Percentiles rank a stretch among this genome's conserved stretches.
Evolutionary conservation across 2,888 invertebrate genomes (phyloP).

Genomic region (Latrodectus hesperus): DNA sequence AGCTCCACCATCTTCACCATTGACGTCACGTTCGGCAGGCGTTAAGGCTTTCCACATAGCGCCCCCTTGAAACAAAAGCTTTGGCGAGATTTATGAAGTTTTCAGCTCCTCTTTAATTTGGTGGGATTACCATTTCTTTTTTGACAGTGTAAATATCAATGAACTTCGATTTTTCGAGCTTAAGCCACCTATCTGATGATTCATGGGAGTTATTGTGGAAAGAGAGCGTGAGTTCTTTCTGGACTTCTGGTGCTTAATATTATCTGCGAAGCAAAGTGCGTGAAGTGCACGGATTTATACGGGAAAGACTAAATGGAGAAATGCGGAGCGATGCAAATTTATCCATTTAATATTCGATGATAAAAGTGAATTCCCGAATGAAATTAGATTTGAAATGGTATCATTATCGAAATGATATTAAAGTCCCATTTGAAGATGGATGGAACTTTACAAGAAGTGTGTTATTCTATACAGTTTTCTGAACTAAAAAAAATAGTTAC

Average conservation of each 20-base stretch:
- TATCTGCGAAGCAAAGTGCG: background rate
- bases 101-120: slow-evolving; percentile 44
- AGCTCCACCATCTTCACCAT: slow-evolving; percentile 16
- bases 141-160: slow-evolving; percentile 47
- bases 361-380: background rate
- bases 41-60: slow-evolving; percentile 1
- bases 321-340: background rate
- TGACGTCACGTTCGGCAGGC: slow-evolving; percentile 27
- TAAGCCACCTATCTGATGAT: slow-evolving; percentile 27
- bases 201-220: slow-evolving; percentile 9
- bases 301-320: background rate
- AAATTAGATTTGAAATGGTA: background rate
- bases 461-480: too few species aligned
- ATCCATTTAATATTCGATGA: background rate
- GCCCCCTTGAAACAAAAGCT: slow-evolving; percentile 32
- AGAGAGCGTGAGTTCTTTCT: background rate
- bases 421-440: background rate
- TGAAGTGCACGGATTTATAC: background rate
- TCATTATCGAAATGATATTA: background rate
- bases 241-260: background rate
- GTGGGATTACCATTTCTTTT: slow-evolving; percentile 29
- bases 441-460: too few species aligned
- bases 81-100: slow-evolving; percentile 39
- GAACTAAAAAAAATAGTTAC: too few species aligned
- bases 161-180: slow-evolving; percentile 31